Evolutionary conservation across 2,113 vertebrate genomes (phyloP), one percentile per base, ranked within the genome.

Genomic region (Alosa alosa): DNA sequence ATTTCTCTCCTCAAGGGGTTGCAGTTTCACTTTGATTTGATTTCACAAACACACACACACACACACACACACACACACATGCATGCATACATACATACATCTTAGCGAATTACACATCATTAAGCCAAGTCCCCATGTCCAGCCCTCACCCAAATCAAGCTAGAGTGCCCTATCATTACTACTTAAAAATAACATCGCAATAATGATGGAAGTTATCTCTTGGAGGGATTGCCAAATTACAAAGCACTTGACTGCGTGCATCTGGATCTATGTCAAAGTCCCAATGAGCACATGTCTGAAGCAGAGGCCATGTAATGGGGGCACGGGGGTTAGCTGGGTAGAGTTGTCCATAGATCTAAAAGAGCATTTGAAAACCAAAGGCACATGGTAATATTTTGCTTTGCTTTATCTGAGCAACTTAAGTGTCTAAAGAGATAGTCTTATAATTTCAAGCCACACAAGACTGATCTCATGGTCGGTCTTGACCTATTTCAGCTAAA

Each of bases 151-250:
- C 72, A 31, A 78, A 39, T 78, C 31, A 39, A 78, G 31, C 31
- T 39, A 39, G 13, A 78, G 68, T 39, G 31, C 25, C 45, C 64
- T 75, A 11, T 84, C 60, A 84, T 75, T 75, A 81, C 44, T 36
- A 47, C 11, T 78, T 68, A 78, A 31, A 75, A 84, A 84, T 64
- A 31, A 36, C 68, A 75, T 3, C 10, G 31, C 68, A 36, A 75
- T 8, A 18, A 47, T 84, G 45, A 84, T 84, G 64, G 31, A 18
- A 75, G 68, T 17, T 60, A 60, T 60, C n/a, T 78, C 50, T 46
- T 52, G 0, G 25, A 39, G 13, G 18, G 13, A 68, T 78, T 25
- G 25, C 68, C n/a, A 78, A 78, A 85, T 81, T 85, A 41, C 64
- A 85, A 78, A 78, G 10, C 72, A 39, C 36, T 39, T 78, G 72